Percentiles rank a stretch among this genome's conserved stretches.
Evolutionary conservation across 1,140 invertebrate genomes (phyloP).

Genomic region (Acromyrmex echinatior): DNA sequence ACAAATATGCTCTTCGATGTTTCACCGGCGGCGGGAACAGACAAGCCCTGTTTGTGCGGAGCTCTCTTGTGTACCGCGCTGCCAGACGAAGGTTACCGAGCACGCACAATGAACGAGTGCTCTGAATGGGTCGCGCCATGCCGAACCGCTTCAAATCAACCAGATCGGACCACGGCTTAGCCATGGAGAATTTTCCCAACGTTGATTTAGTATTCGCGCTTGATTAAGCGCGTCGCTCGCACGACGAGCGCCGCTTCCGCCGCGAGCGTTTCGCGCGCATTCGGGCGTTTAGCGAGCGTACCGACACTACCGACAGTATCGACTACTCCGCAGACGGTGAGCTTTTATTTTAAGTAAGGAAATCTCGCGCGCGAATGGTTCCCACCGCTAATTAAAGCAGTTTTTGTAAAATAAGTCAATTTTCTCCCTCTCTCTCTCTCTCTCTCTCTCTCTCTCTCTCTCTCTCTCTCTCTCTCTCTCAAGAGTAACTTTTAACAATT

Average conservation of each 20-base stretch:
- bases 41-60: constrained; percentile 69
- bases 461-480: no score
- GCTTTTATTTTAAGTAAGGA: constrained; percentile 22
- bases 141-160: constrained; percentile 22
- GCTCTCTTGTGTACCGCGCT: constrained; percentile 14
- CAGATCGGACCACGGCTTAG: constrained; percentile 11
- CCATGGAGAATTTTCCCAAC: constrained; percentile 45
- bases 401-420: not conserved
- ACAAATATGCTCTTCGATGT: constrained; percentile 78
- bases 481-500: not conserved
- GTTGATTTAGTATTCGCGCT: constrained; percentile 53
- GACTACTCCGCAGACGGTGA: not conserved
- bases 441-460: no score
- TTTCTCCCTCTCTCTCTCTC: not conserved
- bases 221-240: constrained; percentile 46
- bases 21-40: constrained; percentile 43
- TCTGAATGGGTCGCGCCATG: constrained; percentile 27
- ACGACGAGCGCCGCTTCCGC: constrained; percentile 11
- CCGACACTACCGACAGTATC: not conserved
- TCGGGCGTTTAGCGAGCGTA: not conserved
- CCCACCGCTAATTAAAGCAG: not conserved
- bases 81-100: constrained; percentile 67
- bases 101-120: constrained; percentile 66
- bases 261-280: constrained; percentile 37
- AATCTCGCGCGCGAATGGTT: not conserved